phyloP scores from a whole-genome alignment of 2,888 invertebrate species.

The Chloroclystis v-ata region DNA sequence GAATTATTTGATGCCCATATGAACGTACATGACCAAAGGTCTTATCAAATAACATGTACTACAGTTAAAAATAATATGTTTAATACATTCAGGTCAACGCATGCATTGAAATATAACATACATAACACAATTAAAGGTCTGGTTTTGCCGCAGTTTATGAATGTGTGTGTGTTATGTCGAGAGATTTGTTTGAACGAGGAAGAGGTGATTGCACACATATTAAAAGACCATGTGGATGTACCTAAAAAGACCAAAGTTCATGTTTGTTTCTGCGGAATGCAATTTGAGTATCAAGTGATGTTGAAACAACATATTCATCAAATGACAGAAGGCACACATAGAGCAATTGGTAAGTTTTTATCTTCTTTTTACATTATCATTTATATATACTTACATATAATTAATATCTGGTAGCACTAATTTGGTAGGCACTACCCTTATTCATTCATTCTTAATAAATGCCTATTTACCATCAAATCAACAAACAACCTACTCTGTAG shows the following conservation, averaged over 20 bases:
- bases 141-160: slow-evolving; percentile 27
- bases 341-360: slow-evolving; percentile 6
- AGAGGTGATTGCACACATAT: slow-evolving; percentile 35
- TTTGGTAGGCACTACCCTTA: too few species aligned
- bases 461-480: too few species aligned
- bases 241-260: slow-evolving; percentile 15
- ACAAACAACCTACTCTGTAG: too few species aligned
- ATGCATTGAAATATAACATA: slow-evolving; percentile 16
- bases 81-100: too few species aligned
- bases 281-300: slow-evolving; percentile 44
- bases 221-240: slow-evolving; percentile 28
- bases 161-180: slow-evolving; percentile 49
- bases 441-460: too few species aligned
- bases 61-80: background rate
- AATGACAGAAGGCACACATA: slow-evolving; percentile 32
- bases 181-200: slow-evolving; percentile 35
- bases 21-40: slow-evolving; percentile 25
- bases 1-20: slow-evolving; percentile 34
- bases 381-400: too few species aligned
- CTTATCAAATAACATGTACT: background rate
- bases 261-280: slow-evolving; percentile 45
- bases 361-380: too few species aligned
- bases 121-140: slow-evolving; percentile 33
- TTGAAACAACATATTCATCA: slow-evolving; percentile 53
- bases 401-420: too few species aligned